Evolutionary conservation across 2,797 vertebrate species (phyloP).

Genomic region (Poeciliopsis gracilis): DNA sequence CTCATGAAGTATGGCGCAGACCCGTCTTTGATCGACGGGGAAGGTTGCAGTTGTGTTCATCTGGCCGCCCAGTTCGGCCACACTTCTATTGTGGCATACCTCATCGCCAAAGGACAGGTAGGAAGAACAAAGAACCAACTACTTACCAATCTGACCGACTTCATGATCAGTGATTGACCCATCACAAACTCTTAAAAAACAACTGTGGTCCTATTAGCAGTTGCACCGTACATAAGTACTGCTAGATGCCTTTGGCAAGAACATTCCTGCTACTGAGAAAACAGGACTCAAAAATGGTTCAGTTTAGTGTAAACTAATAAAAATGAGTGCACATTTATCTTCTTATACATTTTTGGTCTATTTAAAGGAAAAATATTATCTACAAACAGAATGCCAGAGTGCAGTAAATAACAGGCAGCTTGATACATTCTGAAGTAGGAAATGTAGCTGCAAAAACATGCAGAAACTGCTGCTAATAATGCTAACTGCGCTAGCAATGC

Average conservation of each 20-base stretch:
- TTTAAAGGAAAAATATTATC: not conserved
- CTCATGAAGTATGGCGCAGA: constrained; percentile 97
- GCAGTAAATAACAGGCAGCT: not conserved
- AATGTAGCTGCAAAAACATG: not conserved
- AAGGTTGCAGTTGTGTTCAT: constrained; percentile 98
- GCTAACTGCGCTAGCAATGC: not conserved
- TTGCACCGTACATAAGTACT: not conserved
- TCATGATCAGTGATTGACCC: not conserved
- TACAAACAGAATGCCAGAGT: not conserved
- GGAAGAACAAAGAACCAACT: constrained; percentile 4
- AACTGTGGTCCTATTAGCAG: not conserved
- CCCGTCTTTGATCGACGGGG: constrained; percentile 96
- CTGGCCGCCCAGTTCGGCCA: constrained; percentile 98
- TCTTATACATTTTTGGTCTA: not conserved
- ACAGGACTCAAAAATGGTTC: not conserved
- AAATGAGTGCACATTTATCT: not conserved
- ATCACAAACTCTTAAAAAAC: not conserved
- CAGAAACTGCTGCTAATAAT: not conserved
- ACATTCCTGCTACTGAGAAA: not conserved
- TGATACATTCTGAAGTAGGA: not conserved
- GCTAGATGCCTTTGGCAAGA: not conserved
- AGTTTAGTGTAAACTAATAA: not conserved
- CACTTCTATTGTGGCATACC: constrained; percentile 98
- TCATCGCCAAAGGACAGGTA: constrained; percentile 99
- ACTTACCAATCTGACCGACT: not conserved